Evolutionary conservation across 2,113 vertebrate genomes (phyloP).

Genomic region (Tachysurus vachellii): DNA sequence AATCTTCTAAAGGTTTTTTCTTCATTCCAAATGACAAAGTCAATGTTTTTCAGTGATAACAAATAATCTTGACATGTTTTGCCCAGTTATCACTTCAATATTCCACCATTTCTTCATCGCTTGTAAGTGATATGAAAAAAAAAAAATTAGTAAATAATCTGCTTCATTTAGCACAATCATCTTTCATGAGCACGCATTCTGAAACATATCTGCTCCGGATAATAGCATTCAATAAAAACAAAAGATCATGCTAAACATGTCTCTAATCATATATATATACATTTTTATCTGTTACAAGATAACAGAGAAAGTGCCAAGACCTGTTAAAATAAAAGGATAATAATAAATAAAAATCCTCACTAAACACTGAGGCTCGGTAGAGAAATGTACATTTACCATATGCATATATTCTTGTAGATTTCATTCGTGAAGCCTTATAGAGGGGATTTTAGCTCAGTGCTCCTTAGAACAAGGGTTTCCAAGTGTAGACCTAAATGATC

Average conservation of each 20-base stretch:
- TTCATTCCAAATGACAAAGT: not conserved
- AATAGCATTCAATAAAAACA: conserved; percentile 30
- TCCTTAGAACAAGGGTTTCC: not conserved
- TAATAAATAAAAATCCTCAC: conserved; percentile 1
- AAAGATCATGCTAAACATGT: conserved; percentile 44
- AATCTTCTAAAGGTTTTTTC: not conserved
- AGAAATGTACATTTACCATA: conserved; percentile 20
- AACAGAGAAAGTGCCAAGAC: conserved; percentile 4
- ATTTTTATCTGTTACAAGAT: conserved; percentile 29
- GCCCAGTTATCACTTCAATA: not conserved
- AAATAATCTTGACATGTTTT: conserved; percentile 12
- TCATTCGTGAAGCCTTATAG: not conserved
- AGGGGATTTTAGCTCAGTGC: not conserved
- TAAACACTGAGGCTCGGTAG: conserved; percentile 1
- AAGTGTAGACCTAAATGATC: not conserved
- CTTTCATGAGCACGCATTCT: conserved; percentile 16
- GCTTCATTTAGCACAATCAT: not conserved
- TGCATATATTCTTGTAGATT: conserved; percentile 3
- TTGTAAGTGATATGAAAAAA: conserved; percentile 3
- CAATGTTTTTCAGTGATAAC: not conserved
- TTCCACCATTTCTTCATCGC: conserved; percentile 13
- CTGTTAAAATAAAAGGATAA: not conserved
- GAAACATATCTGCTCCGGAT: conserved; percentile 6
- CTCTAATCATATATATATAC: conserved; percentile 31
- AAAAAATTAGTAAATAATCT: not conserved